phyloP scores from a whole-genome alignment of 1,140 invertebrate species.

The Cydia fagiglandana region DNA sequence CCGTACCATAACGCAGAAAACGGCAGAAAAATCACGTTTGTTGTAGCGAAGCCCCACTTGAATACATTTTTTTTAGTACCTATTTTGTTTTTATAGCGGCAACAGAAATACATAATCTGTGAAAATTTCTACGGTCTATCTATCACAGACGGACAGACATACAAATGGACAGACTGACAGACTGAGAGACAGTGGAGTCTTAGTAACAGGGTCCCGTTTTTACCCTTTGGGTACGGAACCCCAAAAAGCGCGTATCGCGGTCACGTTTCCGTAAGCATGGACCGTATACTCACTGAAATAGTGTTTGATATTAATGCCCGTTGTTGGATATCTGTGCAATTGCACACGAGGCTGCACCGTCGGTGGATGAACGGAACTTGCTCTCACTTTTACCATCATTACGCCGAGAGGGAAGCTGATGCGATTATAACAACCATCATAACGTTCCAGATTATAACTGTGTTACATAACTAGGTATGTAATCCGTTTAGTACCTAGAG shows the following conservation, averaged over 20 bases:
- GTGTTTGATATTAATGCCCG: background rate
- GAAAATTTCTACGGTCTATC: too few species aligned
- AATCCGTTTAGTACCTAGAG: slow-evolving; percentile 19
- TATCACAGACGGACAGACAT: too few species aligned
- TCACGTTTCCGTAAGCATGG: background rate
- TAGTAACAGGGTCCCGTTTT: too few species aligned
- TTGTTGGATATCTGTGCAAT: background rate
- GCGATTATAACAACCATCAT: slow-evolving; percentile 44
- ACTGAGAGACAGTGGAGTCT: too few species aligned
- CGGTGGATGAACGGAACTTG: slow-evolving; percentile 34
- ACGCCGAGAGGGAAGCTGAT: slow-evolving; percentile 46
- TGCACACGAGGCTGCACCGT: slow-evolving; percentile 11
- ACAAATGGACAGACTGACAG: too few species aligned
- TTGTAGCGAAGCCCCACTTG: too few species aligned
- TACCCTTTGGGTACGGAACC: too few species aligned
- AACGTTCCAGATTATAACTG: slow-evolving; percentile 37
- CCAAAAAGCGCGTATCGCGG: background rate
- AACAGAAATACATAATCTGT: too few species aligned
- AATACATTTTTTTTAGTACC: too few species aligned
- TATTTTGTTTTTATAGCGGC: too few species aligned
- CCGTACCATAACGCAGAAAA: too few species aligned
- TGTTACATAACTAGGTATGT: background rate
- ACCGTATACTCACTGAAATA: slow-evolving; percentile 7
- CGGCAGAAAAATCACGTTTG: too few species aligned
- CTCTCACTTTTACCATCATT: slow-evolving; percentile 53